Evolutionary conservation across 2,113 vertebrate genomes (phyloP), one percentile per base, ranked within the genome.

Genomic region (Eolophus roseicapilla): DNA sequence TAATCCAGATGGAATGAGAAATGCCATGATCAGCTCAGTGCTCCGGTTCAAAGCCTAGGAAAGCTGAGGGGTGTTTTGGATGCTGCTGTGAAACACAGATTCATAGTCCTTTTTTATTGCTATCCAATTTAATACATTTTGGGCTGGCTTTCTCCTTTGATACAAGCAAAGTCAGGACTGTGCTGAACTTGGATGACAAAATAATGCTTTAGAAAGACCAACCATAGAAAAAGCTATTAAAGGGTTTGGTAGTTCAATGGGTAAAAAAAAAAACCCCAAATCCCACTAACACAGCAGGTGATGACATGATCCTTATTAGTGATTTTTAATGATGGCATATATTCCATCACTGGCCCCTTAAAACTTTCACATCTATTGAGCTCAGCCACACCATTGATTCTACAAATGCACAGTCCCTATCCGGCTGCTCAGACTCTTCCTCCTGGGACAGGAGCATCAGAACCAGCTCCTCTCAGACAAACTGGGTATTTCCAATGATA

Each of bases 1-100:
- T 92, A 47, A 75, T 79, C 73, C 71, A 79, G 27, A 64, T 93
- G 86, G 88, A 93, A 92, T 17, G 35, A 91, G 88, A 74, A 93
- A 62, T 3, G 12, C 50, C 78, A 67, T 39, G 25, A 84, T 84
- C 64, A 82, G 60, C 50, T 87, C 20, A 2, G 62, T 28, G 53
- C 82, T 31, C 37, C 28, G 41, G 17, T 68, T 88, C 46, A 78
- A 39, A 69, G 73, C 63, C 31, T 43, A n/a, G 63, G 37, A 73
- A 60, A 86, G 50, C 41, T 33, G 35, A 10, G 62, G 43, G 67
- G 47, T 29, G 28, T 49, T 87, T 82, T 75, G 50, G 86, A 67
- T 84, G 62, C 18, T 27, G 64, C 67, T 55, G 47, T 2, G 8
- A 70, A 47, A n/a, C 14, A 37, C 17, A 79, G 49, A 60, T 84